Evolutionary conservation across 1,140 invertebrate genomes (phyloP), one percentile per base, ranked within the genome.

Genomic region (Brachionus rotundiformis): DNA sequence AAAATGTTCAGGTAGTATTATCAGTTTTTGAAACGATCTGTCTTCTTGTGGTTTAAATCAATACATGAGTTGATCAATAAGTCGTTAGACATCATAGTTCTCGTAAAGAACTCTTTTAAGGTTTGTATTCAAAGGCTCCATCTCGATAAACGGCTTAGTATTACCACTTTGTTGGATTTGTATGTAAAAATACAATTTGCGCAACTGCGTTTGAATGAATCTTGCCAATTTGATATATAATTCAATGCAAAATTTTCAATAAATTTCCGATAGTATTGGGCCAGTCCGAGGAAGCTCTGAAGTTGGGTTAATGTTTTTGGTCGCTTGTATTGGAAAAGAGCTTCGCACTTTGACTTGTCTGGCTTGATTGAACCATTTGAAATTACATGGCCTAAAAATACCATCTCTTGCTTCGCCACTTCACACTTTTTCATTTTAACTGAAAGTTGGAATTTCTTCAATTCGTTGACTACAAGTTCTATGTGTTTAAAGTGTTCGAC

Each of bases 191-290:
- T 68, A 29, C 63, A 68, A 10, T 2, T 33, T 10, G 7, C 85
- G 84, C 16, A 80, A 59, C 76, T 19, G 47, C 76, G 23, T 19
- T 65, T 2, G 49, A 19, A 16, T 80, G 29, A 1, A 13, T 36
- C 11, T 61, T 36, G 2, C 23, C 47, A 10, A 8, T 36, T n/a
- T 11, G 36, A 59, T 59, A 61, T 6, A 33, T 2, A 39, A 61
- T 61, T 11, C 19, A 59, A n/a, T 0, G 88, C 84, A 82, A 89
- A 90, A 83, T 89, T 83, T 11, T 83, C 83, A 33, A 90, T 84
- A 81, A 89, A 90, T 41, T 82, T 76, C 31, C 83, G 27, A 68
- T 84, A 84, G 63, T 82, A 84, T 10, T 82, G 79, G 16, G 36
- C 49, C 27, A 84, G 82, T 3, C 85, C 85, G 1, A 87, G 36